Evolutionary conservation across 2,888 invertebrate genomes (phyloP).

Genomic region (Gari tellinella): DNA sequence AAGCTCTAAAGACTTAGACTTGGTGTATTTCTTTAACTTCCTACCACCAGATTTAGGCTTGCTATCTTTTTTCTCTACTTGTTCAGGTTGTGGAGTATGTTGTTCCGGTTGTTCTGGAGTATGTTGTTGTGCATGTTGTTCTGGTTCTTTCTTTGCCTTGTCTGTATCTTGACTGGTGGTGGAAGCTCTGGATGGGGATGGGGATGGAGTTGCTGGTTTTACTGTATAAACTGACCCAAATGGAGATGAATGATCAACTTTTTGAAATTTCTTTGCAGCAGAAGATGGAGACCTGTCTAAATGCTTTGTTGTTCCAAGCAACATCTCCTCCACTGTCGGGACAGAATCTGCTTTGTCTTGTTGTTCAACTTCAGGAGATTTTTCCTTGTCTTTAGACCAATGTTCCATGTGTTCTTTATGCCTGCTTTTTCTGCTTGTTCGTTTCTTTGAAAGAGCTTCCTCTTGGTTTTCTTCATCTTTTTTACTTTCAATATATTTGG

Average conservation of each 20-base stretch:
- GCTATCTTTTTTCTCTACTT: background rate
- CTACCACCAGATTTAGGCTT: conserved; percentile 14
- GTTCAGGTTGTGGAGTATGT: background rate
- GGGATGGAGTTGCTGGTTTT: conserved; percentile 16
- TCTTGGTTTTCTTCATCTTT: conserved; percentile 32
- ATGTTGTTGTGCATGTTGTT: too few species aligned
- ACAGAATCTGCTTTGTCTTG: conserved; percentile 21
- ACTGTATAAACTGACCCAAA: conserved; percentile 50
- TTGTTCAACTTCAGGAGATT: conserved; percentile 1
- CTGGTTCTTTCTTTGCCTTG: conserved; percentile 14
- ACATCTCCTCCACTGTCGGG: conserved; percentile 46
- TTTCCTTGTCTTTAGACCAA: conserved; percentile 40
- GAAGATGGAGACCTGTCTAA: conserved; percentile 23
- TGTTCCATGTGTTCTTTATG: conserved; percentile 42
- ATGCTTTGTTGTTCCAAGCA: conserved; percentile 34
- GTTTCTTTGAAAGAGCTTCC: conserved; percentile 30
- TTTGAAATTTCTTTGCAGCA: conserved; percentile 27
- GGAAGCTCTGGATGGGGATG: conserved; percentile 20
- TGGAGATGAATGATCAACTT: conserved; percentile 48
- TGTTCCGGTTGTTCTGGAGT: background rate
- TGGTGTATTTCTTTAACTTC: conserved; percentile 52
- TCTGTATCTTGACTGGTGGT: conserved; percentile 3
- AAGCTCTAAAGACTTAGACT: conserved; percentile 56
- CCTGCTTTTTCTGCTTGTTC: conserved; percentile 36
- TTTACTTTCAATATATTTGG: conserved; percentile 54